Base-by-base conservation (phyloP, 2,888 invertebrate species). In the Beris chalybata region DNA sequence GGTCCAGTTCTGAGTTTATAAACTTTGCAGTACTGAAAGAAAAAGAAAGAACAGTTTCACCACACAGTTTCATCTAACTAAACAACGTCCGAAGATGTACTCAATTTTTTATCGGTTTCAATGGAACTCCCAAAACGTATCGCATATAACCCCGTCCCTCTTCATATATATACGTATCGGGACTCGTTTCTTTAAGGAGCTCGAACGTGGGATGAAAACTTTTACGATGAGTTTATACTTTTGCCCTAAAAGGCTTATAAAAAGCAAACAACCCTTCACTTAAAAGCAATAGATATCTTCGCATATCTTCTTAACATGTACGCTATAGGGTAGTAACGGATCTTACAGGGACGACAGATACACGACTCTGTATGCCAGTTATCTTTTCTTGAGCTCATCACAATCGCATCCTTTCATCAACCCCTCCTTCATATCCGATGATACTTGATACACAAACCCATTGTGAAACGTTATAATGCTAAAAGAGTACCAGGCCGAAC, bases 391-490 rank as follows among this genome's bases (percentile, higher is more conserved):
- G 43, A 31, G 59, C 47, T 48, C 5, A 52, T 11, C 38, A 38
- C 38, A 52, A 61, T 61, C 52, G 48, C 31, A 52, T 61, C 50
- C 52, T 22, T 43, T 61, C 59, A 59, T 31, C 6, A 59, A 32
- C 59, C 48, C 47, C 59, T 45, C 47, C 30, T 32, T 48, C 13
- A 32, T 50, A 48, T 59, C 48, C 59, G 59, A 12, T 48, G 32
- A 4, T 48, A 50, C 30, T 59, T 59, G 59, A 59, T 59, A 50
- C 48, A 50, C 45, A 30, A 59, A 48, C 38, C 50, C 52, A 61
- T 61, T 61, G 61, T 52, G 30, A 61, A 61, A 50, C 32, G 58
- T 50, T 61, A 61, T 61, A 59, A 50, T 50, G 50, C 50, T 50
- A 61, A 50, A 43, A 50, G 50, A 38, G 12, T 13, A 59, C 11